These are phyloP conservation scores for Plecturocebus donacophilus DNA, from an alignment of 2,113 vertebrate genomes.

Conservation along the genomic window DNA sequence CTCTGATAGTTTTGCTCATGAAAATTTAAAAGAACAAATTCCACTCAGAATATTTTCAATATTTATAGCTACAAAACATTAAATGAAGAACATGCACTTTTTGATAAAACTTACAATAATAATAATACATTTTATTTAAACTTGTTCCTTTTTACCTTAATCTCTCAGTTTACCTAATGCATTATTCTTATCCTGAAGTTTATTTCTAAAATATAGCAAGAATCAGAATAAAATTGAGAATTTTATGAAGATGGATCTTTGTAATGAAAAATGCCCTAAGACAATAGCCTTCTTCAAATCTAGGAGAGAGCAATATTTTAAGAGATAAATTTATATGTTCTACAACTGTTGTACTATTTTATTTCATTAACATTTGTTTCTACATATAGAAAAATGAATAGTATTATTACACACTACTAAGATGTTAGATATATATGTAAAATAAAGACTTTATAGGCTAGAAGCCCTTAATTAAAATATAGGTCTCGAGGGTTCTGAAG, in stretches of 20 bases:
- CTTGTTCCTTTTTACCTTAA: not conserved
- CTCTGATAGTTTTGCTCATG: accelerated
- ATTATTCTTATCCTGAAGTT: not conserved
- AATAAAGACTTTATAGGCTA: not conserved
- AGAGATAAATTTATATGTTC: not conserved
- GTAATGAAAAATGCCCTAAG: not conserved
- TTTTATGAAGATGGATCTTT: not conserved
- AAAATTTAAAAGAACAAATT: not conserved
- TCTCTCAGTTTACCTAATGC: not conserved
- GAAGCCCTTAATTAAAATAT: not conserved
- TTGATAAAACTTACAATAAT: not conserved
- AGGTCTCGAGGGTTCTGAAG: not conserved
- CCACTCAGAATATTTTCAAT: not conserved
- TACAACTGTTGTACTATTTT: not conserved
- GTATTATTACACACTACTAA: not conserved
- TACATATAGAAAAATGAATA: not conserved
- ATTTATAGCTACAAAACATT: not conserved
- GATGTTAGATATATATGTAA: not conserved
- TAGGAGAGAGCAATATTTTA: not conserved
- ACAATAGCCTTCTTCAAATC: not conserved
- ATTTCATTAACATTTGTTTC: not conserved
- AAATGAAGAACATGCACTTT: not conserved
- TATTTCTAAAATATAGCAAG: not conserved
- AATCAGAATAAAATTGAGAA: not conserved
- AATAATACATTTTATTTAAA: not conserved